Conservation (phyloP, 1,140 invertebrate genomes). For the Mamestra configurata region DNA sequence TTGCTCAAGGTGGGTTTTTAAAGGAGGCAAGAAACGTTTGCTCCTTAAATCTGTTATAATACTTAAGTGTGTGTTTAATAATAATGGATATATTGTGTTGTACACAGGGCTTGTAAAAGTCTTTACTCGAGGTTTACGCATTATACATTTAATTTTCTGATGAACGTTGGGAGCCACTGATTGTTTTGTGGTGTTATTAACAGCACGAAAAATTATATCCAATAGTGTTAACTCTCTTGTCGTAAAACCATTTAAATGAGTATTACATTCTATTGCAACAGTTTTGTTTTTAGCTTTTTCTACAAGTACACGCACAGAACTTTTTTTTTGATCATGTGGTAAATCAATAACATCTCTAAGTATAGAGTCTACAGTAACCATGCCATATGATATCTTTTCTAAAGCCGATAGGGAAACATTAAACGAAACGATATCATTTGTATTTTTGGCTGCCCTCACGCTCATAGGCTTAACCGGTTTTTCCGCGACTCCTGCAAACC, state of each 20-base stretch:
- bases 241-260: not conserved
- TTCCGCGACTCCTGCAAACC: not conserved
- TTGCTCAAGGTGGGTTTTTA: not conserved
- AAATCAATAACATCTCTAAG: not conserved
- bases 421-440: constrained; percentile 3
- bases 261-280: not conserved
- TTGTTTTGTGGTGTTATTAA: not conserved
- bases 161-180: not conserved
- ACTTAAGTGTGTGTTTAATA: not conserved
- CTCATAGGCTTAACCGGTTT: not conserved
- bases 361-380: not conserved
- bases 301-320: not conserved
- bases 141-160: not conserved
- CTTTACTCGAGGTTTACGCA: too few species aligned
- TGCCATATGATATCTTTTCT: not conserved
- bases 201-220: constrained; percentile 1
- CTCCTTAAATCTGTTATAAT: not conserved
- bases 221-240: constrained; percentile 3
- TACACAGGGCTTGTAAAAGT: too few species aligned
- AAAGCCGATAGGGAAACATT: not conserved
- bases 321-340: not conserved
- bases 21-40: not conserved
- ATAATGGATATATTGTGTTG: not conserved
- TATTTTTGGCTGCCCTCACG: not conserved
- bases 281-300: not conserved